Evolutionary conservation across 2,888 invertebrate species (phyloP).

Genomic region (Smittia aterrima): DNA sequence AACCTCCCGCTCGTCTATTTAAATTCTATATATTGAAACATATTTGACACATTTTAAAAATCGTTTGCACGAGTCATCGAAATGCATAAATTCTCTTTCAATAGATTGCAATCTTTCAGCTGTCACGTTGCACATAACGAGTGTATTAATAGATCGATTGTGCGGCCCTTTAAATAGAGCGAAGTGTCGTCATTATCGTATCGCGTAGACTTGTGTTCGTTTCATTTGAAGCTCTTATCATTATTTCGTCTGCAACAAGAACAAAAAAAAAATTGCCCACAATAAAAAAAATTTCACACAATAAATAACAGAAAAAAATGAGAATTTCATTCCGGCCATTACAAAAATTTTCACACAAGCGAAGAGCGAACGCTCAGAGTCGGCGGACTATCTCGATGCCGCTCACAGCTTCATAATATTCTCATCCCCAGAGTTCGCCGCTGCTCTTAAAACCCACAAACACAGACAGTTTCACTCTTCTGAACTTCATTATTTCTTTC

Average conservation of each 20-base stretch:
- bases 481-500: neutral
- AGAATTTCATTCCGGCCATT: slow-evolving; percentile 14
- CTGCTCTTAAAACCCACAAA: neutral
- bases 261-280: neutral
- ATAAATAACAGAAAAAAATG: neutral
- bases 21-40: neutral
- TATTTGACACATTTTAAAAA: neutral
- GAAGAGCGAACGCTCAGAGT: neutral
- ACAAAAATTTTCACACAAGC: slow-evolving; percentile 18
- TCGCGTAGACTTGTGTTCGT: neutral
- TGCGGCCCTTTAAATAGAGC: neutral
- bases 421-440: neutral
- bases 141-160: neutral
- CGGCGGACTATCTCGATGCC: neutral
- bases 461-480: slow-evolving; percentile 9
- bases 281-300: slow-evolving; percentile 26
- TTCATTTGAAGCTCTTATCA: neutral
- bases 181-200: neutral
- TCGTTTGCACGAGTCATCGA: neutral
- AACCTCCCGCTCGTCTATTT: neutral
- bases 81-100: neutral
- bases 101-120: neutral
- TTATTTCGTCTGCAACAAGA: neutral
- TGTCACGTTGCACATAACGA: slow-evolving; percentile 1
- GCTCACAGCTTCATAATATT: neutral